Conservation (phyloP, 2,797 vertebrate species). For the Brachyalestes nurse region DNA sequence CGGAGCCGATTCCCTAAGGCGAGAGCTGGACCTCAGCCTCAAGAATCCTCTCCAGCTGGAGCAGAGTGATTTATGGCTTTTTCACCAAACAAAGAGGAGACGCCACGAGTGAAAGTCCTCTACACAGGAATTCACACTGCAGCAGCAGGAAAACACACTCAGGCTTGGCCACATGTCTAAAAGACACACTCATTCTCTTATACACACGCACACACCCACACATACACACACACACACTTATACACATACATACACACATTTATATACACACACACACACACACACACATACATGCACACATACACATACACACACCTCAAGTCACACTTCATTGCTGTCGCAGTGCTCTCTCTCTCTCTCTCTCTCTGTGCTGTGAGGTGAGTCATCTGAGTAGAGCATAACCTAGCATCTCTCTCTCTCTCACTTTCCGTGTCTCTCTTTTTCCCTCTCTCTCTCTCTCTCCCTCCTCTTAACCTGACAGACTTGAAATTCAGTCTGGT, state of each 20-base stretch:
- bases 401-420: slow-evolving; percentile 70
- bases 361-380: slow-evolving; percentile 72
- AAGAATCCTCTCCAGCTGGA: slow-evolving; percentile 70
- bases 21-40: slow-evolving; percentile 71
- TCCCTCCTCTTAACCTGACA: slow-evolving; percentile 44
- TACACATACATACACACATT: slow-evolving; percentile 13
- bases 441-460: slow-evolving; percentile 27
- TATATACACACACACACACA: background rate
- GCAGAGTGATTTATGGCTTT: slow-evolving; percentile 79
- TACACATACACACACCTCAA: slow-evolving; percentile 31
- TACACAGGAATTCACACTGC: slow-evolving; percentile 75
- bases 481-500: slow-evolving; percentile 41
- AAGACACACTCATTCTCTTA: slow-evolving; percentile 1
- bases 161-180: slow-evolving; percentile 15
- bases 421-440: slow-evolving; percentile 57
- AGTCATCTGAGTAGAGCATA: slow-evolving; percentile 77
- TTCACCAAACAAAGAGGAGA: slow-evolving; percentile 74
- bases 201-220: slow-evolving; percentile 17
- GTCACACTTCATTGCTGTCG: slow-evolving; percentile 77
- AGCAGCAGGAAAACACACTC: slow-evolving; percentile 67
- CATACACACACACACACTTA: slow-evolving; percentile 19
- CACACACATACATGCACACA: slow-evolving; percentile 15
- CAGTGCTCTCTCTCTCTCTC: slow-evolving; percentile 72
- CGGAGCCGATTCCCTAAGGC: slow-evolving; percentile 66
- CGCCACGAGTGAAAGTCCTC: slow-evolving; percentile 76